Percentiles rank a stretch among this genome's conserved stretches.
These are phyloP conservation scores for Myotis findleyi DNA, from an alignment of 2,797 vertebrate species.

Conservation along the genomic window DNA sequence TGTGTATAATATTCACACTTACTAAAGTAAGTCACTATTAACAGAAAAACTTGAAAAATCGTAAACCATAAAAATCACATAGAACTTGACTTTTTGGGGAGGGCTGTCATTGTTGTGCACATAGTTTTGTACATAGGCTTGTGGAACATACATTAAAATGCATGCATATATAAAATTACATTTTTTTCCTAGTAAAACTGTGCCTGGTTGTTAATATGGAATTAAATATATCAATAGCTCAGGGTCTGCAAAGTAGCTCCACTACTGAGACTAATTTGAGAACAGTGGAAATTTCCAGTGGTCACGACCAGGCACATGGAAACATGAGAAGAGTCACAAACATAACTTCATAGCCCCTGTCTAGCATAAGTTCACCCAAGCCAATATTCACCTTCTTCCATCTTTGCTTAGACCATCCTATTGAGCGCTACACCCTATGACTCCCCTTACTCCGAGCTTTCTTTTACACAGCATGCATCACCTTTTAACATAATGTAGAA, in stretches of 20 bases:
- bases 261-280: background rate
- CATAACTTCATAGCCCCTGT: background rate
- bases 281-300: slow-evolving; percentile 40
- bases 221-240: background rate
- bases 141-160: background rate
- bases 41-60: slow-evolving; percentile 10
- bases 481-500: background rate
- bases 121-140: background rate
- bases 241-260: background rate
- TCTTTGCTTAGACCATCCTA: background rate
- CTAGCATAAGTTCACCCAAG: background rate
- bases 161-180: background rate
- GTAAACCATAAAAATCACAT: background rate
- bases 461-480: background rate
- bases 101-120: background rate
- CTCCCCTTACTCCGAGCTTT: background rate
- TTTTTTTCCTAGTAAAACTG: slow-evolving; percentile 32
- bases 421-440: background rate
- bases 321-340: slow-evolving; percentile 9
- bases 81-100: background rate
- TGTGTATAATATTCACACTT: background rate
- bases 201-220: background rate
- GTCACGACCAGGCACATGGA: slow-evolving; percentile 14
- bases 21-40: background rate
- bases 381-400: background rate